A percentile compares a stretch with the other conserved stretches of the same genome.
Evolutionary conservation across 2,888 invertebrate genomes (phyloP).

Genomic region (Tipula vernalis): DNA sequence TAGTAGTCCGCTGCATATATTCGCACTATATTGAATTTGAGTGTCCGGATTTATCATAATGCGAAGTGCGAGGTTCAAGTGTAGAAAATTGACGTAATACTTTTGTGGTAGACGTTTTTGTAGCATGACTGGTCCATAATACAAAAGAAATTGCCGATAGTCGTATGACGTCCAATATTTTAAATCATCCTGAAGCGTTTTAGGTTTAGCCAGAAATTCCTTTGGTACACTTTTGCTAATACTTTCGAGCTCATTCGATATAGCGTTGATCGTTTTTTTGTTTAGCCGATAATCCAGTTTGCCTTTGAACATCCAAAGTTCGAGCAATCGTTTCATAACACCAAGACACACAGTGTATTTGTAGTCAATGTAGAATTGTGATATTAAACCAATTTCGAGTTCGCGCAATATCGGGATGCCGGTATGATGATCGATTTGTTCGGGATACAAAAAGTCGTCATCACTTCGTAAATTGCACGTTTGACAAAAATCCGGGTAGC

Average conservation of each 20-base stretch:
- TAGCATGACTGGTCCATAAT: conserved; percentile 16
- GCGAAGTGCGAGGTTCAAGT: conserved; percentile 16
- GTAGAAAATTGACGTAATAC: conserved; percentile 15
- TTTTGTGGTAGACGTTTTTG: conserved; percentile 12
- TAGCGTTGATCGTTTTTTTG: conserved; percentile 13
- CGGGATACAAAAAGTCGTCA: conserved; percentile 16
- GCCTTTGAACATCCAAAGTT: conserved; percentile 15
- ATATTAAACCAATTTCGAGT: conserved; percentile 15
- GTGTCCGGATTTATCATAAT: conserved; percentile 14
- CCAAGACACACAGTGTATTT: conserved; percentile 16
- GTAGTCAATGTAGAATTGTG: conserved; percentile 17
- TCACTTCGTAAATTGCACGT: conserved; percentile 13
- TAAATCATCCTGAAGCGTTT: conserved; percentile 10
- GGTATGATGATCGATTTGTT: conserved; percentile 16
- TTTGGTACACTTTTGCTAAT: conserved; percentile 12
- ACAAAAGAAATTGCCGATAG: conserved; percentile 16
- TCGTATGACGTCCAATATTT: conserved; percentile 14
- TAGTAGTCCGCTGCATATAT: conserved; percentile 12
- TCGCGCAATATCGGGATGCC: conserved; percentile 13
- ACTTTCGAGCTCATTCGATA: conserved; percentile 12
- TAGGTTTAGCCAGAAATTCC: conserved; percentile 14
- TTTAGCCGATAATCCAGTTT: conserved; percentile 16
- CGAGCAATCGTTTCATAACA: conserved; percentile 16
- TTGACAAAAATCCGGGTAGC: conserved; percentile 12
- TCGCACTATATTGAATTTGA: background rate